phyloP scores from a whole-genome alignment of 2,797 vertebrate genomes.

The Gastrophryne carolinensis region DNA sequence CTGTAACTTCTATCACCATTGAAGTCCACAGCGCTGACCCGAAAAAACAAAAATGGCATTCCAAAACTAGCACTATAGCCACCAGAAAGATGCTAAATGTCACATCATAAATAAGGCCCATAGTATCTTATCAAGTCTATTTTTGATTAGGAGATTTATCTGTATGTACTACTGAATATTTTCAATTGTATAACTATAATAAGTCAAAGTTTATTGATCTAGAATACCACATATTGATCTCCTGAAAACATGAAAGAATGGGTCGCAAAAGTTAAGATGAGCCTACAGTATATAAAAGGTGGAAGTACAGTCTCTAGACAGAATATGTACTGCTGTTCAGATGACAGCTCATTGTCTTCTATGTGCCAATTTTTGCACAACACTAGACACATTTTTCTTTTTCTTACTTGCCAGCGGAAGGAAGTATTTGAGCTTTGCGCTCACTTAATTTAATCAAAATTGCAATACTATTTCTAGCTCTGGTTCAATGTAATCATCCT shows the following conservation, averaged over 20 bases:
- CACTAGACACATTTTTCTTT: slow-evolving; percentile 32
- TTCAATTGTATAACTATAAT: no score
- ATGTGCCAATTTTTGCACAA: slow-evolving; percentile 30
- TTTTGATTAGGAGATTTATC: no score
- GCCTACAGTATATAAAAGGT: neutral
- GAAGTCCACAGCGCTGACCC: no score
- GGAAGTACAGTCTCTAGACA: neutral
- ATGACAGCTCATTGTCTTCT: slow-evolving; percentile 37
- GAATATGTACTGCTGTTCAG: slow-evolving; percentile 7
- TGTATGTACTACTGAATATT: no score
- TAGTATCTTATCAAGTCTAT: no score
- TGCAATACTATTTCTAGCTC: slow-evolving; percentile 47
- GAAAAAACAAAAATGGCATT: no score
- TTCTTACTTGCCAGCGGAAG: slow-evolving; percentile 38
- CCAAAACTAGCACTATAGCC: no score
- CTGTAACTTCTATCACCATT: no score
- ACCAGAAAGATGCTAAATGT: no score
- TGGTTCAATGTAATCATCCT: slow-evolving; percentile 41
- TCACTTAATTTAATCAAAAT: slow-evolving; percentile 51
- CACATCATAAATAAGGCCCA: no score
- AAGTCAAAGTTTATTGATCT: neutral
- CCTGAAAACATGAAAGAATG: neutral
- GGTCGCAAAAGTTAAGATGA: neutral
- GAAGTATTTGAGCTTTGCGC: slow-evolving; percentile 47
- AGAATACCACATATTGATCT: neutral